Evolutionary conservation across 2,797 vertebrate genomes (phyloP), one percentile per base, ranked within the genome.

Genomic region (Pseudocheirus occidentalis): DNA sequence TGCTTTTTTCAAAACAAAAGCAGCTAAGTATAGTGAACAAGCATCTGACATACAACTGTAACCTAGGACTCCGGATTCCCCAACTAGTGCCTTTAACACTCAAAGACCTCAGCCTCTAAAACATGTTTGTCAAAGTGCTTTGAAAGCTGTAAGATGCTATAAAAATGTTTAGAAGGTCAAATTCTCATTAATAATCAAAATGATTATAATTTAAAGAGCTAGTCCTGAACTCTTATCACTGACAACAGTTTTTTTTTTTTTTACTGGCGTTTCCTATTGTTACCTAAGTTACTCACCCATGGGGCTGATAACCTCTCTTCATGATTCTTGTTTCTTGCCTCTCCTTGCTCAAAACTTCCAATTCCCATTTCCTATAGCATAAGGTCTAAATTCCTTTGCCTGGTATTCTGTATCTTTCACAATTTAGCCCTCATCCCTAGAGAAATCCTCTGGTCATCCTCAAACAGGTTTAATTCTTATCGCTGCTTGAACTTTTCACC

Each of bases 231-330:
- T 93, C 93, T 92, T 62, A 53, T 50, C 40, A 34, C 59, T 0
- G n/a, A 24, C 50, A 27, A n/a, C n/a, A n/a, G n/a, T n/a, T n/a
- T n/a, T n/a, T n/a, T n/a, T n/a, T n/a, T n/a, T n/a, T n/a, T 31
- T 10, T 11, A 7, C 4, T 6, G 54, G 0, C 46, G 9, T 81
- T 90, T 92, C 66, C 50, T 0, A 2, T 58, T 55, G 34, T 91
- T 59, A 31, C 52, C 50, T 53, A 92, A 90, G 28, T 54, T 91
- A 91, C 54, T 95, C 94, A 40, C 50, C 40, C 66, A 55, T 93
- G 5, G 55, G 29, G 31, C 59, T 62, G 12, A n/a, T 59, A 28
- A 54, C 93, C 94, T 34, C 59, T 55, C 89, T 55, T 90, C 55
- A 18, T 29, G 91, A 90, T 5, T 66, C 62, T n/a, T 21, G 90